These are phyloP conservation scores for Agapornis canus DNA, from an alignment of 2,797 vertebrate genomes.

Conservation along the genomic window DNA sequence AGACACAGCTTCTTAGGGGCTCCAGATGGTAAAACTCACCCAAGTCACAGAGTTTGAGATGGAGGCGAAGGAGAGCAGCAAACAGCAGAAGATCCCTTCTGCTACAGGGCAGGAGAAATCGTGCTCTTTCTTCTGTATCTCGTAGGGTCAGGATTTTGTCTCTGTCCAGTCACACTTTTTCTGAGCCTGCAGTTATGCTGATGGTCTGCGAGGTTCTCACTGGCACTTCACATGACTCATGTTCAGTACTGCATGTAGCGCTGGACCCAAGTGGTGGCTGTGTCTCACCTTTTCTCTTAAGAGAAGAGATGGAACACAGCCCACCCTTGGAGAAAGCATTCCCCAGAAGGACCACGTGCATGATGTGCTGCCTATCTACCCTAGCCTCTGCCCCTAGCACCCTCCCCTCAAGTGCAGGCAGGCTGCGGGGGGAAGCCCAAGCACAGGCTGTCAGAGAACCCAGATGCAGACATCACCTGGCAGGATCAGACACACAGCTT, in stretches of 20 bases:
- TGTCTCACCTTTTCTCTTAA: neutral
- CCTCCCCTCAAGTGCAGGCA: neutral
- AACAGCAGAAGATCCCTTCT: neutral
- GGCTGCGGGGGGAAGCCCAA: neutral
- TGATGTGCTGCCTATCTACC: neutral
- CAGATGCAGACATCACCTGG: neutral
- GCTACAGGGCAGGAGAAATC: neutral
- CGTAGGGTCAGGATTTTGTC: neutral
- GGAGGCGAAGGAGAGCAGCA: neutral
- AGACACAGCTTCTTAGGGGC: neutral
- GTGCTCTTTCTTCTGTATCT: neutral
- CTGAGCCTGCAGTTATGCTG: neutral
- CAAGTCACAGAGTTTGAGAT: neutral
- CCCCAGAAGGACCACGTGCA: too few relatives aligned
- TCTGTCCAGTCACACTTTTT: neutral
- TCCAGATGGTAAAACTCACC: neutral
- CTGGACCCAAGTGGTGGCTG: neutral
- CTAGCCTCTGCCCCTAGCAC: neutral
- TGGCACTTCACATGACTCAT: neutral
- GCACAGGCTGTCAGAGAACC: neutral
- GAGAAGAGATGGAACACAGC: neutral
- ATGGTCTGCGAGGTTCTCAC: rapidly evolving
- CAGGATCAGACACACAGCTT: neutral
- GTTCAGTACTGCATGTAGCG: neutral
- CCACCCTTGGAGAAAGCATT: neutral